A percentile compares a stretch with the other conserved stretches of the same genome.
These are phyloP conservation scores for human DNA, from an alignment of 2,113 vertebrate species.

Conservation along the genomic window DNA sequence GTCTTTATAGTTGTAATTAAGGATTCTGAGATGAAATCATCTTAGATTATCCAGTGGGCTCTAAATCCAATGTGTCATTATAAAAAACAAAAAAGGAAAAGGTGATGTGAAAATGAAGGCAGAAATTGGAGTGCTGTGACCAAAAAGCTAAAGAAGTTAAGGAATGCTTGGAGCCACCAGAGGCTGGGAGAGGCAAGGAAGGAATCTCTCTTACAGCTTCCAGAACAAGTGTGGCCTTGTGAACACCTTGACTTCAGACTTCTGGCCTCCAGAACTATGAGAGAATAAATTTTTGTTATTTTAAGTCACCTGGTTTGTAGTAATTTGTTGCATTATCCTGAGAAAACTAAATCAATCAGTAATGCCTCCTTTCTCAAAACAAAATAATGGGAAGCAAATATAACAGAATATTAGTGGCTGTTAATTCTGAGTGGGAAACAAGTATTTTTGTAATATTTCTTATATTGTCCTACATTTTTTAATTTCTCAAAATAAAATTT, in stretches of 20 bases:
- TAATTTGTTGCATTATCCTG: neutral
- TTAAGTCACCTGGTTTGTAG: neutral
- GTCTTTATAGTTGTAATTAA: neutral
- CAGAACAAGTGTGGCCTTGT: neutral
- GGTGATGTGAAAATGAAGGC: neutral
- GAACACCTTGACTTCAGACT: neutral
- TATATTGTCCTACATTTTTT: neutral
- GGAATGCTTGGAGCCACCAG: neutral
- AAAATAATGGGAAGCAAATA: neutral
- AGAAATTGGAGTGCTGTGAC: neutral
- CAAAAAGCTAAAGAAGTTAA: neutral
- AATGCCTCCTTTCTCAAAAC: neutral
- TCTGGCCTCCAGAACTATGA: neutral
- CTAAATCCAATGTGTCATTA: neutral
- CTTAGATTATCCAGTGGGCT: neutral
- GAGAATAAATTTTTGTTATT: neutral
- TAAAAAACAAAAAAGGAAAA: neutral
- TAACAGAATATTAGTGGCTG: neutral
- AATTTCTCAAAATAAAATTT: constrained; percentile 1
- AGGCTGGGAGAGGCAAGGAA: neutral
- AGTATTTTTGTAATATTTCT: neutral
- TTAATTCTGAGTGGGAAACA: neutral
- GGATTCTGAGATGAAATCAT: neutral
- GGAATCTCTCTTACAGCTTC: neutral
- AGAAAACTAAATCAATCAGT: neutral